Base-by-base conservation (phyloP, 1,140 invertebrate genomes). In the Drosophila neocordata region DNA sequence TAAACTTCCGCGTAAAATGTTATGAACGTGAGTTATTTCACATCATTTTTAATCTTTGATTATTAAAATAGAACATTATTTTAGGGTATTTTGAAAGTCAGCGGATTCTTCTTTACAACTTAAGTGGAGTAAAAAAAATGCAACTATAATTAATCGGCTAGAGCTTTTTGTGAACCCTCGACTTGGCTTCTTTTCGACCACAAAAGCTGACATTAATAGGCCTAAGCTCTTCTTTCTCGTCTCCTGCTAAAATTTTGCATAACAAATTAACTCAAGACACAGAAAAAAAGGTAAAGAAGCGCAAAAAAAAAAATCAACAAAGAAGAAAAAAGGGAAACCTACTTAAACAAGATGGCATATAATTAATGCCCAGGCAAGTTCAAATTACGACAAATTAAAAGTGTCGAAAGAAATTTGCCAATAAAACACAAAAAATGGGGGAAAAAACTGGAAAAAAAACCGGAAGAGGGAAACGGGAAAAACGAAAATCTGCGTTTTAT, bases 331-430 rank as follows among this genome's bases (percentile, higher is more conserved):
- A 18, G 41, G 48, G 34, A 34, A 35, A 20, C 34, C 12, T 24
- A 73, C 27, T 37, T 18, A 58, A 34, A 31, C 53, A 73, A 65
- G 64, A 74, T 41, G 53, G 51, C 38, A 41, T 68, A 70, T 80
- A 77, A 81, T 85, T 74, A 67, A 71, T 69, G 68, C 53, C 66
- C 44, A 65, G 52, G 53, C 57, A 62, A 71, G 56, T 73, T 65
- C 37, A 79, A 82, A 83, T 79, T 77, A 70, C 65, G 68, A 71
- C 68, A 83, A 79, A 87, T 87, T 88, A 88, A 73, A 87, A 76
- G 27, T 59, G 64, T 22, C 77, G 65, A 64, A 52, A 22, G 52
- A 72, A 61, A 61, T 31, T 56, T 64, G 58, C 58, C 53, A 64
- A 41, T 65, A 62, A 68, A 76, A 66, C 34, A 37, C 31, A 18